Conservation (phyloP, 2,113 vertebrate species). For the Halcyon senegalensis region DNA sequence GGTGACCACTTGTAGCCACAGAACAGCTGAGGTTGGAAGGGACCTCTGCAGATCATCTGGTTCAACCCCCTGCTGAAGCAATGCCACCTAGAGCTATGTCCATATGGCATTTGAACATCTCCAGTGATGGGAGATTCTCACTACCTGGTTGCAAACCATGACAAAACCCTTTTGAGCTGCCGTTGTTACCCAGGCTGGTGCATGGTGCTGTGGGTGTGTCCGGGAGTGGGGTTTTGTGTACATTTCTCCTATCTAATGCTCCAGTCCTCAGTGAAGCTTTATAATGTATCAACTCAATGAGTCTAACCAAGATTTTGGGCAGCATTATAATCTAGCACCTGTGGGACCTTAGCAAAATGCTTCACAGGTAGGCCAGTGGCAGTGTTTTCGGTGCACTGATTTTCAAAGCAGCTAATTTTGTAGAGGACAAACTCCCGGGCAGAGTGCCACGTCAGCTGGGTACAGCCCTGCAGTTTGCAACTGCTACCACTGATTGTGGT, state of each 20-base stretch:
- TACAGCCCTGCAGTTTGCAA: neutral
- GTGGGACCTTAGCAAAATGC: neutral
- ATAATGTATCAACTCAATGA: neutral
- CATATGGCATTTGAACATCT: neutral
- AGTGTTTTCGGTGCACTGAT: neutral
- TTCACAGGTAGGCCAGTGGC: neutral
- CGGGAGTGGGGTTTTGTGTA: neutral
- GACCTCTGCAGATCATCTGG: neutral
- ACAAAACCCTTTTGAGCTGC: neutral
- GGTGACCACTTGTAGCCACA: neutral
- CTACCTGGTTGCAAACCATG: neutral
- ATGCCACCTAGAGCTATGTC: neutral
- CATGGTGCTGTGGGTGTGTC: neutral
- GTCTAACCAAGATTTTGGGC: neutral
- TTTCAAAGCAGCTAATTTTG: neutral
- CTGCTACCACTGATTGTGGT: neutral
- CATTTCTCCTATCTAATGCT: neutral
- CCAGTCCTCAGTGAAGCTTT: neutral
- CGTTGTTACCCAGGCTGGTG: fast-evolving
- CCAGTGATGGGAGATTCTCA: neutral
- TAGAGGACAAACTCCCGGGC: neutral
- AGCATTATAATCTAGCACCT: neutral
- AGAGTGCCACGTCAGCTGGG: neutral
- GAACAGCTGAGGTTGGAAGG: neutral
- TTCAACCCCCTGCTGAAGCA: neutral